Base-by-base conservation (phyloP, 2,113 vertebrate species). In the Geococcyx californianus region DNA sequence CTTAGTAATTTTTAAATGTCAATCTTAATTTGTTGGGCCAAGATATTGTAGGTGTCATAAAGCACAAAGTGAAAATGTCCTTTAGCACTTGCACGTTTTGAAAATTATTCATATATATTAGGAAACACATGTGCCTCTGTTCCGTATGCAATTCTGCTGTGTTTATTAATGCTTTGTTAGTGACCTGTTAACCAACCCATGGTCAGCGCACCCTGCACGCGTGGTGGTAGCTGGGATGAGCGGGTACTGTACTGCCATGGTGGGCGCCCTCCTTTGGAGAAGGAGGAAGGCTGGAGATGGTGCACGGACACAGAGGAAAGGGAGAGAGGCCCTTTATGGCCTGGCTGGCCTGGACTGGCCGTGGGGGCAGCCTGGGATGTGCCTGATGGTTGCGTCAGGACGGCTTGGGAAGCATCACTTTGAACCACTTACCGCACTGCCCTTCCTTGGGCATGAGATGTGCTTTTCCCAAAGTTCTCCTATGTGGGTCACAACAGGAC, bases 1-100 rank as follows among this genome's bases (percentile, higher is more conserved):
- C 94, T 81, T 52, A 52, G 90, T 73, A 87, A 95, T 90, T 83
- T 94, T 96, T 63, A 90, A 83, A 89, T 80, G 91, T 79, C 91
- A 89, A 1, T 94, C 81, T 92, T 90, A 87, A 96, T 94, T 92
- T 84, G 69, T 91, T 93, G 74, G 51, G 67, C 89, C 91, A 91
- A 79, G 77, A 74, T 80, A 83, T 31, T 69, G 55, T 20, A 87
- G 36, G 54, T 94, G 59, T 83, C 42, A 52, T 44, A 84, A 80
- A 83, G 69, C 21, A 64, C 38, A 26, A 73, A 93, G 38, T 49
- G 44, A 85, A 94, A 91, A 87, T 38, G n/a, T 77, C n/a, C 19
- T 13, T 76, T 59, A 67, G 40, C 79, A 51, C 38, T 69, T 85
- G 19, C 66, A 29, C 34, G 47, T 69, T 90, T 87, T 84, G 77